Base-by-base conservation (phyloP, 2,888 invertebrate genomes). In the Timema podura region DNA sequence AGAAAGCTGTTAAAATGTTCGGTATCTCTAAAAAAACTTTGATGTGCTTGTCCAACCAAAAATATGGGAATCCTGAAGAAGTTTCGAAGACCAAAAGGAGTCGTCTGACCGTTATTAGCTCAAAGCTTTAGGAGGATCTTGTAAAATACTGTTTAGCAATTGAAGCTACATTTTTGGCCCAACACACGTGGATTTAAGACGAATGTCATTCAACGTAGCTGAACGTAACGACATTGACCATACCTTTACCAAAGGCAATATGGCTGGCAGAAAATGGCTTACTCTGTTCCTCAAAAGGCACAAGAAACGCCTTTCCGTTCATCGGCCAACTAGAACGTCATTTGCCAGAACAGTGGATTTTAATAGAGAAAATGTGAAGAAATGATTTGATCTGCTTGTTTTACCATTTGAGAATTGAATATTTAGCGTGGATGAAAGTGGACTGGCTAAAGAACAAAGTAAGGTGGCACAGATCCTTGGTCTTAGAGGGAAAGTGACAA, bases 11-110 rank as follows among this genome's bases (percentile, higher is more conserved):
- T 10, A 61, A 61, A 61, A 15, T 61, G 13, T 61, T 10, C 16
- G 30, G 44, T 61, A 16, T 61, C 16, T 61, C 61, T 16, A 5
- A 61, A 61, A 61, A 30, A 9, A 16, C 15, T 44, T 61, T 61
- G 13, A 61, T 61, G 61, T 8, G 61, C 30, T 61, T 61, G 61
- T 44, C 10, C 45, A 61, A 61, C 6, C 6, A 61, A 61, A 61
- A 61, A 10, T 61, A 61, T 61, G 61, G 61, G 61, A 45, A 61
- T 61, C 61, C 2, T 61, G 8, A 61, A 45, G 45, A 61, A 61
- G 61, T 45, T 61, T 30, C 61, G 8, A 61, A 30, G 16, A 61
- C 16, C 6, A 61, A 61, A 16, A 10, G 7, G 61, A 16, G 5
- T 61, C 61, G 16, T 13, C 10, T 8, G 13, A 61, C 61, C 45